phyloP scores from a whole-genome alignment of 2,797 vertebrate species.

The Crotalus adamanteus region DNA sequence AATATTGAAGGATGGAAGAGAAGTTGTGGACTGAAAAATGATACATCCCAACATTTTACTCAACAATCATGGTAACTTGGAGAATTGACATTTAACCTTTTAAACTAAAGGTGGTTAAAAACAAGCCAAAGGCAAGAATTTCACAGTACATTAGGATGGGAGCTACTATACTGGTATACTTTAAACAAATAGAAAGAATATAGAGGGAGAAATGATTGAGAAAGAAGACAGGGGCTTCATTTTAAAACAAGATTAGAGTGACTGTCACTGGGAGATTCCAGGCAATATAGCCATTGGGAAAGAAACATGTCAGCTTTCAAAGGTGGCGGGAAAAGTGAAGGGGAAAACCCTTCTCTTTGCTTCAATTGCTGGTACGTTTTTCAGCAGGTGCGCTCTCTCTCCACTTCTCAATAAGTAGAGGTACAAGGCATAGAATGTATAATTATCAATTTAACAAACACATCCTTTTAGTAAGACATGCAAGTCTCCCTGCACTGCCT shows the following conservation, averaged over 20 bases:
- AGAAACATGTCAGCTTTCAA: neutral
- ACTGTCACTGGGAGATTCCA: neutral
- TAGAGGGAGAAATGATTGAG: neutral
- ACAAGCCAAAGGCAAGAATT: neutral
- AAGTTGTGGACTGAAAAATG: neutral
- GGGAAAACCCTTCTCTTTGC: neutral
- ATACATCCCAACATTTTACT: neutral
- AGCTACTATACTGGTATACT: neutral
- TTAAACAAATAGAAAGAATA: neutral
- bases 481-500: neutral
- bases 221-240: neutral
- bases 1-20: neutral
- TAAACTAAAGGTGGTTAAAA: conserved; percentile 6
- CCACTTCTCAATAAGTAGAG: neutral
- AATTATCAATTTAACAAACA: neutral
- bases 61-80: neutral
- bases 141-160: neutral
- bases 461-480: neutral
- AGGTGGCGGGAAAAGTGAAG: neutral
- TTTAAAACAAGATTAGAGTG: neutral
- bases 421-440: neutral
- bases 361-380: neutral
- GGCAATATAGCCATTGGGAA: neutral
- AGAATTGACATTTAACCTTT: neutral
- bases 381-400: neutral